A percentile compares a stretch with the other conserved stretches of the same genome.
Evolutionary conservation across 2,888 invertebrate genomes (phyloP).

Genomic region (Sminthurides aquaticus): DNA sequence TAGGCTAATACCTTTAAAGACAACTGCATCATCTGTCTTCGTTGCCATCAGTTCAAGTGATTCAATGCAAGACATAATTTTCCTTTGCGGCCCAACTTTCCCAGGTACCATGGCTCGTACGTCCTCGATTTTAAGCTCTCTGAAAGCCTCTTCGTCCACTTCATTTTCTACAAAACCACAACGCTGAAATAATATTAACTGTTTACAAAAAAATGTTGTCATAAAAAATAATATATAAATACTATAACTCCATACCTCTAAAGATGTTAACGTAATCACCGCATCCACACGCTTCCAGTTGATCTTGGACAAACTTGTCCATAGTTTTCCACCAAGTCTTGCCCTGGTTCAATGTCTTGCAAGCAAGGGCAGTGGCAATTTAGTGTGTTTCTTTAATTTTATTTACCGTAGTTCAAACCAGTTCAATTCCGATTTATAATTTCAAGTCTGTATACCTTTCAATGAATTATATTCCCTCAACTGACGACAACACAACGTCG

Average conservation of each 20-base stretch:
- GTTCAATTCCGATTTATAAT: too few relatives aligned
- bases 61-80: background rate
- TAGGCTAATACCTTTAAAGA: too few relatives aligned
- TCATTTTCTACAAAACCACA: slow-evolving; percentile 13
- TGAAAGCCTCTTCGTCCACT: slow-evolving; percentile 7
- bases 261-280: background rate
- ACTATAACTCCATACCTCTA: slow-evolving; percentile 1
- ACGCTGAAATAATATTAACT: background rate
- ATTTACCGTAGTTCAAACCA: too few relatives aligned
- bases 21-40: too few relatives aligned
- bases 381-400: too few relatives aligned
- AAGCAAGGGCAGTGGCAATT: too few relatives aligned
- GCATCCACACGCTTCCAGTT: slow-evolving; percentile 5
- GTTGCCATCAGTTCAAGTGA: too few relatives aligned
- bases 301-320: slow-evolving; percentile 6
- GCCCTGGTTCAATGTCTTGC: too few relatives aligned
- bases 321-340: too few relatives aligned
- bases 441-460: too few relatives aligned
- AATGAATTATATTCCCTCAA: too few relatives aligned
- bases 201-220: background rate
- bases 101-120: background rate
- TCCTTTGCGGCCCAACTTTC: slow-evolving; percentile 7
- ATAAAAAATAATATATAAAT: background rate
- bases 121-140: slow-evolving; percentile 5
- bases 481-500: too few relatives aligned